These are phyloP conservation scores for Vombatus ursinus DNA, from an alignment of 2,113 vertebrate genomes.

Conservation along the genomic window DNA sequence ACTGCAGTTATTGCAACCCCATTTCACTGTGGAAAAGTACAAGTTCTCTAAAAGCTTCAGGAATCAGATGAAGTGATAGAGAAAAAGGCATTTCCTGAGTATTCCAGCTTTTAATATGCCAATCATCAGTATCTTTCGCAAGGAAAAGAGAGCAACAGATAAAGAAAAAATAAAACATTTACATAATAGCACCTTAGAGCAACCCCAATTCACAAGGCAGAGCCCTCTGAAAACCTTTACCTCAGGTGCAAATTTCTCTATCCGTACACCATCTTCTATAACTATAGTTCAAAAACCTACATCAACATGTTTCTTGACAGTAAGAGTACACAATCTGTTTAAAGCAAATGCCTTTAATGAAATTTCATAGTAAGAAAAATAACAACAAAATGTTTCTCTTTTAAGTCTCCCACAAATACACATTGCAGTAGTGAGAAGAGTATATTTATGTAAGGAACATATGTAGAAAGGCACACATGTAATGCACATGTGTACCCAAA, in stretches of 20 bases:
- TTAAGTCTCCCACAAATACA: neutral
- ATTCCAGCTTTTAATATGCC: neutral
- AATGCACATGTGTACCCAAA: neutral
- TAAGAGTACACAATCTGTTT: neutral
- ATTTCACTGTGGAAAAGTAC: neutral
- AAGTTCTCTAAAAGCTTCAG: neutral
- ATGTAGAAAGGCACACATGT: neutral
- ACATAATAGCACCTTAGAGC: neutral
- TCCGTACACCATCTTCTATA: neutral
- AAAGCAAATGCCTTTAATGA: neutral
- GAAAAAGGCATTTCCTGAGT: neutral
- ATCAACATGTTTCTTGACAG: neutral
- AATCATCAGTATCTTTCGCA: neutral
- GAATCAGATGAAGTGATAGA: constrained; percentile 20
- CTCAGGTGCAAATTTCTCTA: neutral
- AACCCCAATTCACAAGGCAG: neutral
- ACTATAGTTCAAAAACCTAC: neutral
- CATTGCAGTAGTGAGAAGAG: neutral
- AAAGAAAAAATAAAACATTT: neutral
- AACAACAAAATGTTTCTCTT: neutral
- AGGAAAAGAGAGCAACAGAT: neutral
- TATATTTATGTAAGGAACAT: neutral
- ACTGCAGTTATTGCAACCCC: neutral
- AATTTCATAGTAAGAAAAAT: neutral
- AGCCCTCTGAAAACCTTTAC: neutral